These are phyloP conservation scores for Thymelicus acteon DNA, from an alignment of 2,888 invertebrate species.

Conservation along the genomic window DNA sequence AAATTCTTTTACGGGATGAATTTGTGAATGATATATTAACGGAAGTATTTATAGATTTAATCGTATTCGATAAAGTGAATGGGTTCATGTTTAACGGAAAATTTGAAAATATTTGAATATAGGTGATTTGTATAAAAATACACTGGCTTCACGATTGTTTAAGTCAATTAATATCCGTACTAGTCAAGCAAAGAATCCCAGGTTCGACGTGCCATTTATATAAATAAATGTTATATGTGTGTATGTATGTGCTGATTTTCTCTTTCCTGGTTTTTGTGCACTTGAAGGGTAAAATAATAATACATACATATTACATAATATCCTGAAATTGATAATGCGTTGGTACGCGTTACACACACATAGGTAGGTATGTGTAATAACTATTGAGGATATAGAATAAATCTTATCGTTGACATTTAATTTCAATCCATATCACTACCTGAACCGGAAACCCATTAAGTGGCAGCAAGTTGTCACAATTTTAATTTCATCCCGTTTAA, in stretches of 20 bases:
- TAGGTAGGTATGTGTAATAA: too few relatives aligned
- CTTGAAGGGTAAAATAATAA: too few relatives aligned
- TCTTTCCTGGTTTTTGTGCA: too few relatives aligned
- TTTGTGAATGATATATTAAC: slow-evolving; percentile 43
- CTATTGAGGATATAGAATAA: neutral
- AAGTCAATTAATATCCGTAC: too few relatives aligned
- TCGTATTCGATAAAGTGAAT: slow-evolving; percentile 16
- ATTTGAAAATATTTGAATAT: neutral
- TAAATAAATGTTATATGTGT: too few relatives aligned
- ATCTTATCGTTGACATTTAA: slow-evolving; percentile 34
- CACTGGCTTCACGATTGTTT: too few relatives aligned
- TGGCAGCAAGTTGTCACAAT: slow-evolving; percentile 44
- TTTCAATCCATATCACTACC: slow-evolving; percentile 52
- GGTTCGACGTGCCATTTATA: too few relatives aligned
- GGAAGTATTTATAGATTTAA: slow-evolving; percentile 20
- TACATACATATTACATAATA: too few relatives aligned
- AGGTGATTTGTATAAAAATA: neutral
- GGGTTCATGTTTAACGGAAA: neutral
- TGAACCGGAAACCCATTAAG: slow-evolving; percentile 60
- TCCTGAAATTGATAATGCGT: too few relatives aligned
- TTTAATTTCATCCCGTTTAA: slow-evolving; percentile 53
- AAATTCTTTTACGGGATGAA: slow-evolving; percentile 47
- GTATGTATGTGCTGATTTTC: too few relatives aligned
- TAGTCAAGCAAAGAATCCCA: too few relatives aligned
- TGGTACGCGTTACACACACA: too few relatives aligned